Evolutionary conservation across 2,888 invertebrate species (phyloP).

Genomic region (Antheraea assamensis): DNA sequence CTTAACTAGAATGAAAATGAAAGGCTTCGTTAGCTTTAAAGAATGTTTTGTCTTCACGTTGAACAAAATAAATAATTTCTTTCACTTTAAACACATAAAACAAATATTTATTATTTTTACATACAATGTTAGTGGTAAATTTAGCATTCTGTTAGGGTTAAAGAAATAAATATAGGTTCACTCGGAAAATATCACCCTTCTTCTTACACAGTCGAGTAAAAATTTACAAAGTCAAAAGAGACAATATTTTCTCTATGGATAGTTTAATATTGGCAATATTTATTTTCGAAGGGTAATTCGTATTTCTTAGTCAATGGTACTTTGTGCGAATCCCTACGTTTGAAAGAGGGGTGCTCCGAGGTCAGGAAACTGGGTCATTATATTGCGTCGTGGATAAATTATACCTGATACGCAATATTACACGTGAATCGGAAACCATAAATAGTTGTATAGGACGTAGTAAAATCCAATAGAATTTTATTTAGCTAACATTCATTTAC

Average conservation of each 20-base stretch:
- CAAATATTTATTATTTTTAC: neutral
- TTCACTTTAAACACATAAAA: neutral
- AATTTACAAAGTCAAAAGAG: neutral
- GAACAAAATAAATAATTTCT: neutral
- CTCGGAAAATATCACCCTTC: no score
- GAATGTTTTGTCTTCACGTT: neutral
- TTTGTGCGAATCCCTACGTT: constrained; percentile 22
- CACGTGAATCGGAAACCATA: constrained; percentile 3
- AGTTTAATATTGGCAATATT: neutral
- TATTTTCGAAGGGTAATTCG: neutral
- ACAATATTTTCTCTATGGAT: neutral
- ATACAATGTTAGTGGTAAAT: neutral
- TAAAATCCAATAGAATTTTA: constrained; percentile 20
- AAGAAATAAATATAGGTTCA: no score
- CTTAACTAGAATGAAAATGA: neutral
- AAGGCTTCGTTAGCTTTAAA: neutral
- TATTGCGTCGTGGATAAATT: constrained; percentile 37
- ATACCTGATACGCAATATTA: constrained; percentile 16
- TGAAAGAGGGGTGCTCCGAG: constrained; percentile 31
- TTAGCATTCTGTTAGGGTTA: no score
- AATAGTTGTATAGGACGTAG: constrained; percentile 8
- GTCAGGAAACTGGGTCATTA: constrained; percentile 44
- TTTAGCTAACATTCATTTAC: neutral
- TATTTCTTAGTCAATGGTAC: constrained; percentile 13
- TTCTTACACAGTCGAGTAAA: neutral